phyloP scores from a whole-genome alignment of 2,113 vertebrate genomes.

The Neodon shergylaensis region DNA sequence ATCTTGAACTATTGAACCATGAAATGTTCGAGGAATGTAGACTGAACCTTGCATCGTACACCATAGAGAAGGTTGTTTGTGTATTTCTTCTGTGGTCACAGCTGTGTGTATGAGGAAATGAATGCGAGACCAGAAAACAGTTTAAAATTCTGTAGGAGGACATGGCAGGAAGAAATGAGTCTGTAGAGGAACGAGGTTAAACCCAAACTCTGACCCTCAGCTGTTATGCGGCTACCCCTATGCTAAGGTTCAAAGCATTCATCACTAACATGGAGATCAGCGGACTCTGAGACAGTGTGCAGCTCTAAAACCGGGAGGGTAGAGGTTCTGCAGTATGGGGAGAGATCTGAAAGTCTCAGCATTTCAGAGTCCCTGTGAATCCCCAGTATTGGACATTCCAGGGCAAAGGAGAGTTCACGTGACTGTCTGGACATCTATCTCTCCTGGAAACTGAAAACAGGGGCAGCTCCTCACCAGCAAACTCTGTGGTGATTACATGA shows the following conservation, averaged over 20 bases:
- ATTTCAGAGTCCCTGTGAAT: background rate
- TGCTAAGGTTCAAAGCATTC: background rate
- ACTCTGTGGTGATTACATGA: background rate
- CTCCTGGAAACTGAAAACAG: background rate
- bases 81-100: background rate
- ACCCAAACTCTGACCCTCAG: background rate
- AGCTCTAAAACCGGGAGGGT: background rate
- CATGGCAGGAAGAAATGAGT: background rate
- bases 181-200: background rate
- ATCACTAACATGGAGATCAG: background rate
- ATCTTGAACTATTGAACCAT: too few relatives aligned
- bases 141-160: background rate
- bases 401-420: background rate
- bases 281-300: background rate
- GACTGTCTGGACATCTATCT: too few relatives aligned
- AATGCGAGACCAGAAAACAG: background rate
- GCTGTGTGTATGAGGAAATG: fast-evolving
- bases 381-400: background rate
- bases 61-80: background rate
- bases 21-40: background rate
- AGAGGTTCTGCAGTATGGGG: too few relatives aligned
- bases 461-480: fast-evolving
- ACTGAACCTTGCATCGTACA: background rate
- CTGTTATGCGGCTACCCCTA: background rate
- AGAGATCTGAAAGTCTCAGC: background rate